A percentile compares a stretch with the other conserved stretches of the same genome.
These are phyloP conservation scores for Leguminivora glycinivorella DNA, from an alignment of 1,140 invertebrate genomes.

Conservation along the genomic window DNA sequence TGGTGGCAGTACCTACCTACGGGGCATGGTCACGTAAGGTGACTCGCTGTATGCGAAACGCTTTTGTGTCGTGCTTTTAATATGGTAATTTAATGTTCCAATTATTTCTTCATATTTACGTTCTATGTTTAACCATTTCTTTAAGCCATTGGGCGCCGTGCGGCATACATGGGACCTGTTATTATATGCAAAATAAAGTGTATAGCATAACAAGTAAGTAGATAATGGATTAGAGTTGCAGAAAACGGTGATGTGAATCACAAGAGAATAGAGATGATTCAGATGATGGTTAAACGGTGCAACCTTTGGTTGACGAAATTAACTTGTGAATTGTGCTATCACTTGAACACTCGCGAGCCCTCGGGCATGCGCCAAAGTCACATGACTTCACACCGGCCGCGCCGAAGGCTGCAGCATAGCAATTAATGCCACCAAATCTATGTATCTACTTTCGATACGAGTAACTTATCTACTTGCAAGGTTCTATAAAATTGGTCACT, in stretches of 20 bases:
- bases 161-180: too few relatives aligned
- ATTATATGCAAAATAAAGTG: too few relatives aligned
- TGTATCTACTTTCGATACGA: not conserved
- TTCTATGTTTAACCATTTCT: too few relatives aligned
- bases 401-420: not conserved
- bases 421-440: slow-evolving; percentile 2
- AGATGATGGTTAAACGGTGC: too few relatives aligned
- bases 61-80: not conserved
- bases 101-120: too few relatives aligned
- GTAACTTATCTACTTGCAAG: not conserved
- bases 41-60: not conserved
- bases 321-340: not conserved
- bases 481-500: too few relatives aligned
- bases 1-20: too few relatives aligned
- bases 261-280: too few relatives aligned
- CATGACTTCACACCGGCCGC: not conserved
- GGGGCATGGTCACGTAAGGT: slow-evolving; percentile 1
- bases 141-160: too few relatives aligned
- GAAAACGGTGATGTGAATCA: too few relatives aligned
- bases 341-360: slow-evolving; percentile 11
- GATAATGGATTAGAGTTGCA: too few relatives aligned
- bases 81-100: not conserved
- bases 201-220: too few relatives aligned
- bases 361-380: slow-evolving; percentile 6
- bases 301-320: not conserved